Evolutionary conservation across 1,140 invertebrate species (phyloP).

Genomic region (Acromyrmex heyeri): DNA sequence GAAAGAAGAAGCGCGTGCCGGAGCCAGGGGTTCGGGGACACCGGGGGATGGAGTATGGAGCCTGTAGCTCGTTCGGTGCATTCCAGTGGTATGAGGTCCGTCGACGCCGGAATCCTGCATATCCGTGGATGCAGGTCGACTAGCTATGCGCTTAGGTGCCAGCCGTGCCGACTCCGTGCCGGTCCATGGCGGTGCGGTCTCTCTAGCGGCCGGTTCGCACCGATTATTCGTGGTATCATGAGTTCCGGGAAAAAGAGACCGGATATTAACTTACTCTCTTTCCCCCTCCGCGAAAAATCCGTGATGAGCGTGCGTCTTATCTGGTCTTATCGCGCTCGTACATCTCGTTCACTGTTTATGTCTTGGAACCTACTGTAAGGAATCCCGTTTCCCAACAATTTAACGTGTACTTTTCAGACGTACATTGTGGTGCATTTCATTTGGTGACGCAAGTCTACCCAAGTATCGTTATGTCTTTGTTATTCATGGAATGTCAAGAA

Average conservation of each 20-base stretch:
- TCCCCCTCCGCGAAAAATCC: not conserved
- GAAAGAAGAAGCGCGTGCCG: constrained; percentile 60
- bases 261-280: not conserved
- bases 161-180: constrained; percentile 70
- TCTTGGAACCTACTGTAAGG: not conserved
- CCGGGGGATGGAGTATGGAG: constrained; percentile 7
- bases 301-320: not conserved
- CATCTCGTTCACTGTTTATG: not conserved
- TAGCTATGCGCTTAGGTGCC: constrained; percentile 78
- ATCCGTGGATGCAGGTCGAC: constrained; percentile 69
- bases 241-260: constrained; percentile 21
- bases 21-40: not conserved
- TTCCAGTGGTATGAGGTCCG: constrained; percentile 67
- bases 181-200: constrained; percentile 63
- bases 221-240: constrained; percentile 55
- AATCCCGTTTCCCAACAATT: not conserved
- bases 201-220: constrained; percentile 23
- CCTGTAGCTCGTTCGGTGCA: constrained; percentile 63
- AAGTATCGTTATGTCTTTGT: no score
- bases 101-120: constrained; percentile 70
- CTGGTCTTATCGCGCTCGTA: not conserved
- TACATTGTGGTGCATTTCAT: not conserved
- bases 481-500: no score
- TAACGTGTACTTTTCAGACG: not conserved
- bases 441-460: no score